Evolutionary conservation across 2,113 vertebrate genomes (phyloP), one percentile per base, ranked within the genome.

Genomic region (Athene cunicularia): DNA sequence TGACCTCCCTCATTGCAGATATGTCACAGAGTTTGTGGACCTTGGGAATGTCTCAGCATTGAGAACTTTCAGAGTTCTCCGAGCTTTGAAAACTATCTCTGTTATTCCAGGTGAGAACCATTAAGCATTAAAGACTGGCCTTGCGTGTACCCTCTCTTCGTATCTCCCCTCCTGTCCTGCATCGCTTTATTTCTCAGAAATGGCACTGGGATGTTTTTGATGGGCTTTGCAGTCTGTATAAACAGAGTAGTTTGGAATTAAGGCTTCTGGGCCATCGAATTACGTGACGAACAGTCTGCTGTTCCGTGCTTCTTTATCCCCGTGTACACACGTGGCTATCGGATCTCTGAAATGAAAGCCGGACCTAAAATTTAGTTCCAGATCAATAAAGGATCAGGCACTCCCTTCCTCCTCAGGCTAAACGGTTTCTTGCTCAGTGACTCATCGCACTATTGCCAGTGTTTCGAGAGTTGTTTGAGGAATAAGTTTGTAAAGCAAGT

Each of bases 61-160:
- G 99, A 99, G 99, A 99, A 99, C 99, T 98, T 99, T 99, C 99
- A 99, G 99, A 99, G 99, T 99, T 99, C 99, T 99, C 99, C 99
- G 99, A 99, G 99, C 99, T 99, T 99, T 99, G 99, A 99, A 99
- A 99, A 99, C 99, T 98, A 99, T 99, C 99, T 99, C 99, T 99
- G 99, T 99, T 97, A 99, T 99, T 99, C 99, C 99, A 99, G 99
- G 99, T 99, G 99, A 99, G 99, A 99, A 98, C 96, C 97, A n/a
- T 96, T 98, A 98, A 97, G 98, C 98, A 97, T 98, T 97, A 97
- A 27, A 98, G 90, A 79, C 90, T 88, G 90, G 35, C 8, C 91
- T 75, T 97, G 93, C 14, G 62, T 90, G 49, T 66, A 7, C 79
- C 79, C 20, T 62, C 67, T 52, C 28, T 53, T 64, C 10, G 4